Base-by-base conservation (phyloP, 2,888 invertebrate genomes). In the Myathropa florea region DNA sequence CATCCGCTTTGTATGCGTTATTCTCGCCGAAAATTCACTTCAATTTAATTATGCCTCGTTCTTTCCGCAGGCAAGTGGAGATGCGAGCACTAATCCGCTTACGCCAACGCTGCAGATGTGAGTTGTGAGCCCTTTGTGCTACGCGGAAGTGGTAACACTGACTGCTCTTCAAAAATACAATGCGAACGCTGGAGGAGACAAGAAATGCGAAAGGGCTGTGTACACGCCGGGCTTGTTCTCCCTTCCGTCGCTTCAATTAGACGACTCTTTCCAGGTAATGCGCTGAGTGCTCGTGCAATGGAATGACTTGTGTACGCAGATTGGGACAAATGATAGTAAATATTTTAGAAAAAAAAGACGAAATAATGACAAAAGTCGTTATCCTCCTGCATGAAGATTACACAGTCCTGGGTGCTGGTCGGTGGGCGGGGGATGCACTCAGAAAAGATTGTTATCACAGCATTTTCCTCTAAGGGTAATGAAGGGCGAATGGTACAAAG, bases 71-170 rank as follows among this genome's bases (percentile, higher is more conserved):
- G 30, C 30, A 60, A 30, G 36, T 18, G 21, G 39, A 60, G 39
- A 3, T 21, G 28, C 30, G 21, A 3, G 36, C 60, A 67, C 60
- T 60, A 67, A 76, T 76, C 76, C 67, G 76, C 76, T 76, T 76
- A 76, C 60, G 60, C 24, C 67, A 26, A 0, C 60, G 46, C 28
- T 60, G 24, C 67, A 46, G 18, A 46, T 55, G 63, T 46, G 67
- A 33, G 67, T 24, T 77, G 61, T 70, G 23, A 55, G 63, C 55
- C 30, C 57, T 65, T 64, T 59, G 28, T 28, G 59, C 30, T n/a
- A 26, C 68, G n/a, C 61, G 77, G 70, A 77, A 77, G 77, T 28
- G 77, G 77, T 70, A 36, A 55, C 28, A 36, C 33, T 68, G 68
- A 61, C 12, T 70, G 26, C 67, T 26, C 65, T 63, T n/a, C 46